phyloP scores from a whole-genome alignment of 2,113 vertebrate species.

The Myotis davidii region DNA sequence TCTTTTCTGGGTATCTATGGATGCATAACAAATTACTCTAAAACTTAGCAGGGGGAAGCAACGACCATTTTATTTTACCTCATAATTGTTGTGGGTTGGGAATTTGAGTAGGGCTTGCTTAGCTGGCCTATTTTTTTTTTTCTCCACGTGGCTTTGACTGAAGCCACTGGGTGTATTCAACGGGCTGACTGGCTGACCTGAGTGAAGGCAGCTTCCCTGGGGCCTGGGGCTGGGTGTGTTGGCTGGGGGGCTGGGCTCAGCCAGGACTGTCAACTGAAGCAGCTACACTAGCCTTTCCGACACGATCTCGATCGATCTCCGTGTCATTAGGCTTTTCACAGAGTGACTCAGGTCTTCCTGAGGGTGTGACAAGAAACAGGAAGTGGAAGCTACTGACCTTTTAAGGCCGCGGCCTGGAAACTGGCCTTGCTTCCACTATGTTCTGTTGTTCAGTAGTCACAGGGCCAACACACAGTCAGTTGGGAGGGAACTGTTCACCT shows the following conservation, averaged over 20 bases:
- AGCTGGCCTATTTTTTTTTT: background rate
- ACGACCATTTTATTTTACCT: conserved; percentile 16
- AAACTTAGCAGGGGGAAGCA: conserved; percentile 40
- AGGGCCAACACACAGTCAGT: background rate
- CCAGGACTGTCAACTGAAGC: background rate
- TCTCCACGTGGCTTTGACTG: background rate
- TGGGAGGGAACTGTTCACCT: background rate
- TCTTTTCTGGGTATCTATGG: conserved; percentile 2
- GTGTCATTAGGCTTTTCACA: background rate
- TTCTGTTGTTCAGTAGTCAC: background rate
- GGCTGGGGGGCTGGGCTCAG: background rate
- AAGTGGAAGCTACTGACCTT: background rate
- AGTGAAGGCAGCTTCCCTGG: background rate
- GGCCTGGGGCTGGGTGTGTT: background rate
- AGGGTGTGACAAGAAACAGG: background rate
- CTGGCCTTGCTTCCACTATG: background rate
- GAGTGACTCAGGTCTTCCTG: background rate
- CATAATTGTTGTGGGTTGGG: background rate
- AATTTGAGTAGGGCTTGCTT: conserved; percentile 27
- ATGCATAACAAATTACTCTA: conserved; percentile 18
- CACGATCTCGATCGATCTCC: background rate
- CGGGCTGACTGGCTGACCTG: background rate
- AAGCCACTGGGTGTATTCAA: background rate
- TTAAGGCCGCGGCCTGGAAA: background rate
- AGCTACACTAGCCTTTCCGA: background rate